phyloP scores from a whole-genome alignment of 2,113 vertebrate genomes.

The Tachuris rubrigastra region DNA sequence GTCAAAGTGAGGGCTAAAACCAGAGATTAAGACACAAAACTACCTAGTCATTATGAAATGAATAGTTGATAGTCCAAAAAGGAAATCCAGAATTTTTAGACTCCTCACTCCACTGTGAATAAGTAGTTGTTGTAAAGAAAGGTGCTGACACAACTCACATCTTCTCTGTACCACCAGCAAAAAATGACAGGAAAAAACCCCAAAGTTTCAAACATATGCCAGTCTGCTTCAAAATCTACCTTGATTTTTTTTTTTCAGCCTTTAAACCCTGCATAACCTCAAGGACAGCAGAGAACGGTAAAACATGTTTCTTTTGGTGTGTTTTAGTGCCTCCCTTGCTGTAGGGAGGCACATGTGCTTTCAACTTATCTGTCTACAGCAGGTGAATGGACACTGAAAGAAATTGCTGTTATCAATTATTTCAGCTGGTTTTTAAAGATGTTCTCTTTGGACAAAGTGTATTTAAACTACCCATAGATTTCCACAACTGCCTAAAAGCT shows the following conservation, averaged over 20 bases:
- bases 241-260: not conserved
- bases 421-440: slow-evolving; percentile 19
- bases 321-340: not conserved
- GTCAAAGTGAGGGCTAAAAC: not conserved
- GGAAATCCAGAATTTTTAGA: not conserved
- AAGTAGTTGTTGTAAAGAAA: not conserved
- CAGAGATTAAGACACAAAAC: not conserved
- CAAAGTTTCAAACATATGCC: not conserved
- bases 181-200: rapidly evolving
- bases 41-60: not conserved
- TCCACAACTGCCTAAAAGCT: not conserved
- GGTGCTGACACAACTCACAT: not conserved
- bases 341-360: not conserved
- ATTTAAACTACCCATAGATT: not conserved
- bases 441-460: not conserved
- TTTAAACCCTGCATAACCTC: not conserved
- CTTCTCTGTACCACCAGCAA: not conserved
- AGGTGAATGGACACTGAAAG: not conserved
- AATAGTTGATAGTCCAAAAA: not conserved
- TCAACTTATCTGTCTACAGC: not conserved
- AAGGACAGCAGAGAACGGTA: not conserved
- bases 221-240: not conserved
- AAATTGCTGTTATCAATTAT: not conserved
- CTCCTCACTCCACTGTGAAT: not conserved
- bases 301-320: rapidly evolving